Conservation (phyloP, 2,888 invertebrate genomes). For the Sericinus montela region DNA sequence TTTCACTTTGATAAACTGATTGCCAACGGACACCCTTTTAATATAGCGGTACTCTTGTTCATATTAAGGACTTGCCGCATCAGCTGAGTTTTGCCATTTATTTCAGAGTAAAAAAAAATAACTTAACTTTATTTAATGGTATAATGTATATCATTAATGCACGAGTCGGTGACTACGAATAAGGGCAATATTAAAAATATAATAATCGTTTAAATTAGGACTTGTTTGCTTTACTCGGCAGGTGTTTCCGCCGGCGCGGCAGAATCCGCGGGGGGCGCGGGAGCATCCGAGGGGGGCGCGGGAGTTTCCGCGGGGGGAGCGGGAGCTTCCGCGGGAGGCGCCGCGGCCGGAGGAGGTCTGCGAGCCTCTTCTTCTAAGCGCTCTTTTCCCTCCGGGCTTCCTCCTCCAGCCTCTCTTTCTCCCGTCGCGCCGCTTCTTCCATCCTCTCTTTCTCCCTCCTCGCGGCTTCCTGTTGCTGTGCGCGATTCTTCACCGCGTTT, state of each 20-base stretch:
- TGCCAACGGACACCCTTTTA: slow-evolving; percentile 37
- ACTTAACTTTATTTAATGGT: neutral
- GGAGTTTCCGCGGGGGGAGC: neutral
- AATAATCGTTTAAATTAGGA: neutral
- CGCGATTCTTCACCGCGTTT: slow-evolving; percentile 32
- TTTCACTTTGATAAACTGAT: slow-evolving; percentile 25
- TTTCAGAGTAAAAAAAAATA: slow-evolving; percentile 37
- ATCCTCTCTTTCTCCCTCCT: slow-evolving; percentile 44
- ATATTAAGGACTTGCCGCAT: slow-evolving; percentile 39
- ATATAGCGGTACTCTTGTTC: slow-evolving; percentile 13
- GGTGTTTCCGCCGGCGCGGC: slow-evolving; percentile 15
- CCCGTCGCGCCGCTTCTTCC: slow-evolving; percentile 24
- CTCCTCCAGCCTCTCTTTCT: slow-evolving; percentile 26
- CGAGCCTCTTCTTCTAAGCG: slow-evolving; percentile 29
- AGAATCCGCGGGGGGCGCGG: neutral
- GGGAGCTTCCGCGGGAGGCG: slow-evolving; percentile 12
- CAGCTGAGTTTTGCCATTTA: slow-evolving; percentile 54
- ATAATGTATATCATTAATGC: neutral
- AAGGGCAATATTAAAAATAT: neutral
- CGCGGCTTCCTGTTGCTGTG: slow-evolving; percentile 23
- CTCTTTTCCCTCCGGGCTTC: slow-evolving; percentile 33
- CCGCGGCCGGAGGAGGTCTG: slow-evolving; percentile 13
- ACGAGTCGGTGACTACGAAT: neutral
- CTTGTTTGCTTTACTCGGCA: neutral
- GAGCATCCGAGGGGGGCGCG: slow-evolving; percentile 12